A percentile compares a stretch with the other conserved stretches of the same genome.
These are phyloP conservation scores for Pseudachorutes palmiensis DNA, from an alignment of 1,140 invertebrate genomes.

Conservation along the genomic window DNA sequence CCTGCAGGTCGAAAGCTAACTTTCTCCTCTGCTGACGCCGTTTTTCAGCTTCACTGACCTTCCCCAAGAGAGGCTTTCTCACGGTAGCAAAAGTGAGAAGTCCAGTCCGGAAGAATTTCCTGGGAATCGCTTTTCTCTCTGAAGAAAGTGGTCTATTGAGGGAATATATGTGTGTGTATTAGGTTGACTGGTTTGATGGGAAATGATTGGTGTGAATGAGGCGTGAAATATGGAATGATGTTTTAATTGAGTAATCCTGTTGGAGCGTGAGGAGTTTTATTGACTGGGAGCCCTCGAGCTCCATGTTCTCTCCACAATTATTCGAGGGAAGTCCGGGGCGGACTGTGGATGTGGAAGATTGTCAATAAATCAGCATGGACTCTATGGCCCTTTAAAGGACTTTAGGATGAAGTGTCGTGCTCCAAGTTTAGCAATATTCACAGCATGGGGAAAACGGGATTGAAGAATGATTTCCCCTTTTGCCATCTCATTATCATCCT, in stretches of 20 bases:
- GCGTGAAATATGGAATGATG: slow-evolving; percentile 22
- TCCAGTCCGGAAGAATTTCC: no score
- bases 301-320: neutral
- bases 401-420: neutral
- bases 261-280: neutral
- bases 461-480: no score
- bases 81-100: no score
- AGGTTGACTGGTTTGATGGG: neutral
- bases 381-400: no score
- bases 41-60: no score
- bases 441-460: slow-evolving; percentile 17
- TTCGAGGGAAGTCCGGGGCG: slow-evolving; percentile 7
- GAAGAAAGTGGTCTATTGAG: no score
- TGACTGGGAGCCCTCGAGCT: neutral
- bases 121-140: no score
- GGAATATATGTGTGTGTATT: no score
- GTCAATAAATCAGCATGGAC: slow-evolving; percentile 30
- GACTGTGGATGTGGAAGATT: slow-evolving; percentile 21
- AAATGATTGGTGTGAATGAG: slow-evolving; percentile 17
- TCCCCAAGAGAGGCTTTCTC: no score
- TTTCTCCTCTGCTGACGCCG: no score
- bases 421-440: slow-evolving; percentile 20
- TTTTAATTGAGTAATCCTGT: slow-evolving; percentile 13
- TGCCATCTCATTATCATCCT: slow-evolving; percentile 1
- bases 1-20: no score